Base-by-base conservation (phyloP, 2,888 invertebrate genomes). In the Pterobdella sp. region DNA sequence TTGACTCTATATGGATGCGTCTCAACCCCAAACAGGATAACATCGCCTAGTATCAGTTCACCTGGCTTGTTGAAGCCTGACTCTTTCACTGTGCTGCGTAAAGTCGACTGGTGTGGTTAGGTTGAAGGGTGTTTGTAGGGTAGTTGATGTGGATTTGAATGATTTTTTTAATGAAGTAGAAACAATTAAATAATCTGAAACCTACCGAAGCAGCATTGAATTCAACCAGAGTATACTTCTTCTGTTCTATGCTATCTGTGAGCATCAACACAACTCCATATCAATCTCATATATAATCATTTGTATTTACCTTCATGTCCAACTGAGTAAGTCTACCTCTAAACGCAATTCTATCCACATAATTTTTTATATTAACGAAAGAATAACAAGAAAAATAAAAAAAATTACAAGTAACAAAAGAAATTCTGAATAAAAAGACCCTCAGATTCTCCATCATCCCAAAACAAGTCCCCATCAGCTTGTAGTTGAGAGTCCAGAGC, bases 391-490 rank as follows among this genome's bases (percentile, higher is more conserved):
- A 73, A 37, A 34, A 70, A 31, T 68, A 42, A 18, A 14, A 52
- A 1, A 18, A 18, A 14, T 31, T 29, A 34, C 18, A 35, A 37
- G n/a, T 26, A 22, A 4, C 2, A 60, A 34, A 31, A 32, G 7
- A 70, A 26, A 4, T 14, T 72, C 18, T 52, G 4, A n/a, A 52
- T n/a, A 35, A 36, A 63, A 1, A 36, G n/a, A 78, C 78, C 75
- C 7, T 89, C 83, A 72, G 88, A 88, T 75, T 90, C 90, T 0
- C 91, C 91, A 78, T 91, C 91, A 80, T 91, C 91, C 90, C 90
- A 91, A 84, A 88, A 91, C 1, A 91, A 84, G 72, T 87, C 86
- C 18, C 91, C 90, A 22, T 75, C 75, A 0, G 89, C 89, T 32
- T 79, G 80, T n/a, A 84, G 84, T 2, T 79, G 78, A 1, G 82